These are phyloP conservation scores for Cyclophora punctaria DNA, from an alignment of 2,888 invertebrate genomes.

Conservation along the genomic window DNA sequence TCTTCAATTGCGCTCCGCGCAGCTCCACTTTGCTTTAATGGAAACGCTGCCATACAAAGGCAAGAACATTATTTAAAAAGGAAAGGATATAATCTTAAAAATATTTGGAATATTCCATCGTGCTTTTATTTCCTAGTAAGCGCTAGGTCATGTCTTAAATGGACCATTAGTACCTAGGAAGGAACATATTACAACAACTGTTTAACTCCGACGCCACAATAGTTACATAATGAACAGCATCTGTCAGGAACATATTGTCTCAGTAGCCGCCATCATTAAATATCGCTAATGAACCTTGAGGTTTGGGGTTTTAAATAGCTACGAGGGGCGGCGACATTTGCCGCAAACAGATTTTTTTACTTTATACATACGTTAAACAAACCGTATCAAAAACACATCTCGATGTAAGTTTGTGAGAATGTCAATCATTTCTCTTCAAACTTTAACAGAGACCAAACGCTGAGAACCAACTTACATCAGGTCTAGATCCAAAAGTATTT, in stretches of 20 bases:
- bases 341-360: constrained; percentile 56
- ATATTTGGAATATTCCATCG: too few relatives aligned
- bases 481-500: constrained; percentile 30
- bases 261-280: constrained; percentile 67
- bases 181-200: too few relatives aligned
- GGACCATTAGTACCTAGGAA: too few relatives aligned
- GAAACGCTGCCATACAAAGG: too few relatives aligned
- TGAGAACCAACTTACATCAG: constrained; percentile 27
- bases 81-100: too few relatives aligned
- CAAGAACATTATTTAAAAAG: too few relatives aligned
- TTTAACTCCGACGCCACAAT: not conserved
- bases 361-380: constrained; percentile 53
- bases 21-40: too few relatives aligned
- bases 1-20: too few relatives aligned
- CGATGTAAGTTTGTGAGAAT: constrained; percentile 52
- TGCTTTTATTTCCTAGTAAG: too few relatives aligned
- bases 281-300: constrained; percentile 71
- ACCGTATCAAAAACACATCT: constrained; percentile 47
- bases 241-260: constrained; percentile 45
- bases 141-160: too few relatives aligned
- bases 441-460: constrained; percentile 19
- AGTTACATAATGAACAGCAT: constrained; percentile 17
- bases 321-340: constrained; percentile 52
- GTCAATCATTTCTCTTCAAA: constrained; percentile 23
- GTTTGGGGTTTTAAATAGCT: constrained; percentile 70